A percentile compares a stretch with the other conserved stretches of the same genome.
Evolutionary conservation across 2,113 vertebrate genomes (phyloP).

Genomic region (Atrichornis clamosus): DNA sequence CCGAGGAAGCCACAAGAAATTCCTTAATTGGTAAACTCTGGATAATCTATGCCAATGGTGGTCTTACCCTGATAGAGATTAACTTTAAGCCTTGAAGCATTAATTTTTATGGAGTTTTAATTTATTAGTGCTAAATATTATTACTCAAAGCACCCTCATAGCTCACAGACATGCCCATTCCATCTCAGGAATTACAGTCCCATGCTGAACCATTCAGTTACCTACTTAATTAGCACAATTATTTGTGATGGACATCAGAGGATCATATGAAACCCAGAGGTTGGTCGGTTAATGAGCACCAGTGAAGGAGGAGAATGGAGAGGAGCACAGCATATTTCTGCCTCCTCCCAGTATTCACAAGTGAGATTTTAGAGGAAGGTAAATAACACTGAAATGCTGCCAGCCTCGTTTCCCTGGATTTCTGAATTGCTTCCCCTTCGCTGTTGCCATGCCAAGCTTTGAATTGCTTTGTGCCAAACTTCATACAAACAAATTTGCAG

Average conservation of each 20-base stretch:
- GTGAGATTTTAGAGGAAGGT: neutral
- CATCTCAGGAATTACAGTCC: neutral
- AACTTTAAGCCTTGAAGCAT: neutral
- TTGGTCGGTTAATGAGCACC: neutral
- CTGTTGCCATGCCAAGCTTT: neutral
- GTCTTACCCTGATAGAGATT: neutral
- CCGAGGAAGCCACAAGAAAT: neutral
- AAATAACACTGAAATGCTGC: neutral
- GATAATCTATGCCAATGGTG: neutral
- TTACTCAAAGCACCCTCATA: neutral
- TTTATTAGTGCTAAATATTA: constrained; percentile 19
- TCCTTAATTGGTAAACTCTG: neutral
- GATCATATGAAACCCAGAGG: neutral
- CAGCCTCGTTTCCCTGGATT: neutral
- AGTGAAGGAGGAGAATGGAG: neutral
- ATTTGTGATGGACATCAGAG: neutral
- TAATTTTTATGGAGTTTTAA: neutral
- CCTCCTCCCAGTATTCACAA: neutral
- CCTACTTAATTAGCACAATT: neutral
- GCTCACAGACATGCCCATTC: neutral
- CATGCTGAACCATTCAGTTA: fast-evolving
- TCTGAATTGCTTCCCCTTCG: neutral
- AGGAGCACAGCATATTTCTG: neutral
- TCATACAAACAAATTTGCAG: constrained; percentile 33
- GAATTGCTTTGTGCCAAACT: neutral